These are phyloP conservation scores for Ctenopoma multispine DNA, from an alignment of 2,797 vertebrate species.

Conservation along the genomic window DNA sequence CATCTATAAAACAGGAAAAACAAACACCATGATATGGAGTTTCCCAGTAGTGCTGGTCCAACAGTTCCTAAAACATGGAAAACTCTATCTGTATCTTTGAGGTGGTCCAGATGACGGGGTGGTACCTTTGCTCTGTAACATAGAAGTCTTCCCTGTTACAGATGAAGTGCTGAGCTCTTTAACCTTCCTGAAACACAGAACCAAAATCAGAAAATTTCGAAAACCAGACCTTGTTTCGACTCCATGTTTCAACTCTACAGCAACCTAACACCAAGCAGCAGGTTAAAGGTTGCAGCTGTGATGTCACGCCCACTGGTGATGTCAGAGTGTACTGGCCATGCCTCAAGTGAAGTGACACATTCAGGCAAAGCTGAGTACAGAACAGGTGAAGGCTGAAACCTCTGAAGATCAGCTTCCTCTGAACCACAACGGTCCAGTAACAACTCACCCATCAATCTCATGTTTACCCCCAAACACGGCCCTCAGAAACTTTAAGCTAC, in stretches of 20 bases:
- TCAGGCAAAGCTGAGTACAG: background rate
- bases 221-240: background rate
- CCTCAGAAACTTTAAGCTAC: background rate
- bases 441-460: background rate
- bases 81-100: background rate
- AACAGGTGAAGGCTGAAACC: background rate
- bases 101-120: background rate
- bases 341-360: background rate
- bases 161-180: constrained; percentile 77
- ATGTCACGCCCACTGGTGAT: too few relatives aligned
- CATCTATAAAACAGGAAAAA: constrained; percentile 81
- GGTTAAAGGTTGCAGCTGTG: background rate
- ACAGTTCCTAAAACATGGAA: background rate
- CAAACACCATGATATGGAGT: background rate
- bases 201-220: background rate
- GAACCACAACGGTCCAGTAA: background rate
- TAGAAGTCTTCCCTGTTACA: constrained; percentile 73
- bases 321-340: background rate
- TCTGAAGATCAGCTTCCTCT: background rate
- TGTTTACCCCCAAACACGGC: background rate
- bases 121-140: constrained; percentile 77
- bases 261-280: background rate
- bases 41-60: background rate
- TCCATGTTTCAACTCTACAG: background rate
- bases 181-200: constrained; percentile 73